phyloP scores from a whole-genome alignment of 1,140 invertebrate genomes.

The Aradophagus sp. region DNA sequence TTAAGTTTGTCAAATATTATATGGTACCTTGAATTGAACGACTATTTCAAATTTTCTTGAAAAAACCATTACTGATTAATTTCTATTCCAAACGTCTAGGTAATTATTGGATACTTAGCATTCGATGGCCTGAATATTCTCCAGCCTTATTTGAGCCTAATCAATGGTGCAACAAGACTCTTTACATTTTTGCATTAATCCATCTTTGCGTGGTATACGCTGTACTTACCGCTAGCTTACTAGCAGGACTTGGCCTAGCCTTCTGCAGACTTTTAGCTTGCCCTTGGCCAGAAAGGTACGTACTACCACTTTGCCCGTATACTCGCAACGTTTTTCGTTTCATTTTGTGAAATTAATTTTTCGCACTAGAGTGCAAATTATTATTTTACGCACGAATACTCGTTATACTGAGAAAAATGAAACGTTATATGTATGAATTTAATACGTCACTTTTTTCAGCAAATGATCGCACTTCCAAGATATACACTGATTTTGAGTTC shows the following conservation, averaged over 20 bases:
- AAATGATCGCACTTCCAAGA: no score
- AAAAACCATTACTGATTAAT: no score
- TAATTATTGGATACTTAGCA: conserved; percentile 87
- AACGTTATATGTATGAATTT: no score
- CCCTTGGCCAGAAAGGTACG: conserved; percentile 77
- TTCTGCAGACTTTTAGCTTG: conserved; percentile 81
- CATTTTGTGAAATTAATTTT: no score
- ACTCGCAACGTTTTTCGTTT: no score
- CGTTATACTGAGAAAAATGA: no score
- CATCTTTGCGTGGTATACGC: conserved; percentile 83
- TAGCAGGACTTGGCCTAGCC: conserved; percentile 78
- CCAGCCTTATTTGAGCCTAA: conserved; percentile 82
- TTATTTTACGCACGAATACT: no score
- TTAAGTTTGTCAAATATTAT: no score
- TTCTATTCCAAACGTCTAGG: conserved; percentile 73
- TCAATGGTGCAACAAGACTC: conserved; percentile 83
- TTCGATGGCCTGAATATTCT: conserved; percentile 83
- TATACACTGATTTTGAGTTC: no score
- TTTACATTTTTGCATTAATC: conserved; percentile 85
- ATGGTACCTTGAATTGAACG: no score
- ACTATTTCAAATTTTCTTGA: no score
- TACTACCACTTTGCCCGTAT: conserved; percentile 1
- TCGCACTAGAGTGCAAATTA: not conserved
- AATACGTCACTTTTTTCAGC: no score
- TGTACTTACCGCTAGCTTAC: conserved; percentile 76